These are phyloP conservation scores for Ctenochaetus hawaiiensis DNA, from an alignment of 2,797 vertebrate species.

Conservation along the genomic window DNA sequence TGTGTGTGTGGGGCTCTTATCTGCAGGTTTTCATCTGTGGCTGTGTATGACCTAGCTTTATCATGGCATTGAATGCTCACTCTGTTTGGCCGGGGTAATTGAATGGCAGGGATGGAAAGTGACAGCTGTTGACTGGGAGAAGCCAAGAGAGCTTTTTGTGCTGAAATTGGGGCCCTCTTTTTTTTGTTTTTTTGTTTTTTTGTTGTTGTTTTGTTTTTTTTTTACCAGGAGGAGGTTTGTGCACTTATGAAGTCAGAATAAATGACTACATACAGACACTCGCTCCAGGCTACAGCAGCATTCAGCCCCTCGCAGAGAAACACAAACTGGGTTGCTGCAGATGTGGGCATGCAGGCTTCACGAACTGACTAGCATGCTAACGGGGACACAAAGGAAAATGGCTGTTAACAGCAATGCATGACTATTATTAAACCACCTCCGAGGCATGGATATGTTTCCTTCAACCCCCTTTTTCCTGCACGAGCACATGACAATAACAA, in stretches of 20 bases:
- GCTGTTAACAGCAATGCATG: neutral
- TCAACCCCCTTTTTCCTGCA: neutral
- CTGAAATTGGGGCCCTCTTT: constrained; percentile 17
- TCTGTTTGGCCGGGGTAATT: constrained; percentile 41
- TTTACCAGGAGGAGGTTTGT: constrained; percentile 24
- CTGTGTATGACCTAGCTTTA: constrained; percentile 58
- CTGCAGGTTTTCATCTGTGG: constrained; percentile 65
- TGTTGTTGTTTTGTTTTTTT: neutral
- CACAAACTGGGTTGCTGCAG: constrained; percentile 20
- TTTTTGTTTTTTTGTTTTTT: no score
- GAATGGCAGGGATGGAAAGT: constrained; percentile 59
- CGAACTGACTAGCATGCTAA: neutral
- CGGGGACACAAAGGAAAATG: constrained; percentile 25
- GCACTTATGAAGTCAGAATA: constrained; percentile 42
- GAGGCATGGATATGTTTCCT: neutral
- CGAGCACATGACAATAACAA: constrained; percentile 5
- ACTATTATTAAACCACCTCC: constrained; percentile 35
- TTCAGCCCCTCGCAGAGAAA: constrained; percentile 38
- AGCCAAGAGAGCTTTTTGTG: constrained; percentile 51
- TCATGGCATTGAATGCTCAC: constrained; percentile 37
- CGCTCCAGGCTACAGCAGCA: constrained; percentile 34
- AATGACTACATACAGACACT: constrained; percentile 28
- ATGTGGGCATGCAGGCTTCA: constrained; percentile 12
- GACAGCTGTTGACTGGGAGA: constrained; percentile 66
- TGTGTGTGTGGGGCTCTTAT: constrained; percentile 50